phyloP scores from a whole-genome alignment of 2,113 vertebrate genomes.

The Hemiscyllium ocellatum region DNA sequence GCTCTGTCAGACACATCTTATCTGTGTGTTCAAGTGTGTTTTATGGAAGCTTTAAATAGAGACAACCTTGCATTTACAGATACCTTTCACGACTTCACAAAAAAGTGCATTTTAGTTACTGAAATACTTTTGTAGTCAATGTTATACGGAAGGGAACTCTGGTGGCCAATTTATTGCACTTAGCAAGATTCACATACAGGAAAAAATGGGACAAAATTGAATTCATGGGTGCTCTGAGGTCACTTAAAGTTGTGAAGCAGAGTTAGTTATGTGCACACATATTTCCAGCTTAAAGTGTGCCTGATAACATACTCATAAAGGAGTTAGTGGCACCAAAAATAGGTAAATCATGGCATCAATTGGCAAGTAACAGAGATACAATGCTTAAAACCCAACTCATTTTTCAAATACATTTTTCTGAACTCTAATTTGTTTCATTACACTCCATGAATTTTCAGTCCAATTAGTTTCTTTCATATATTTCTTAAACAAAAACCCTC shows the following conservation, averaged over 20 bases:
- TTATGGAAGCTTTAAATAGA: neutral
- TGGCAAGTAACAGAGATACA: no score
- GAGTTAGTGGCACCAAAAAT: neutral
- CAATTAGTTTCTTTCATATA: no score
- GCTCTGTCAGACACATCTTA: neutral
- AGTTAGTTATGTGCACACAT: neutral
- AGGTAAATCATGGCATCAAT: no score
- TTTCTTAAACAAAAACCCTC: no score
- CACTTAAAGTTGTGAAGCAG: neutral
- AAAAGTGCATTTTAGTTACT: neutral
- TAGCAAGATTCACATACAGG: neutral
- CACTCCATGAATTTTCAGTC: no score
- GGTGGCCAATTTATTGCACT: neutral
- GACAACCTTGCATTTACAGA: neutral
- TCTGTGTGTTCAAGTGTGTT: neutral
- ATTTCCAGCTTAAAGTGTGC: neutral
- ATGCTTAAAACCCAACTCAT: no score
- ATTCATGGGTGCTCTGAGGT: neutral
- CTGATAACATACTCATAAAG: neutral
- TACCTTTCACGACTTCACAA: neutral
- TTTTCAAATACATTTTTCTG: no score
- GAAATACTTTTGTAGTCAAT: neutral
- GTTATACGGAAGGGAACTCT: neutral
- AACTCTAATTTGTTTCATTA: no score
- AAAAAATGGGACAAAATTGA: neutral